phyloP scores from a whole-genome alignment of 2,113 vertebrate genomes.

The Nerophis ophidion region DNA sequence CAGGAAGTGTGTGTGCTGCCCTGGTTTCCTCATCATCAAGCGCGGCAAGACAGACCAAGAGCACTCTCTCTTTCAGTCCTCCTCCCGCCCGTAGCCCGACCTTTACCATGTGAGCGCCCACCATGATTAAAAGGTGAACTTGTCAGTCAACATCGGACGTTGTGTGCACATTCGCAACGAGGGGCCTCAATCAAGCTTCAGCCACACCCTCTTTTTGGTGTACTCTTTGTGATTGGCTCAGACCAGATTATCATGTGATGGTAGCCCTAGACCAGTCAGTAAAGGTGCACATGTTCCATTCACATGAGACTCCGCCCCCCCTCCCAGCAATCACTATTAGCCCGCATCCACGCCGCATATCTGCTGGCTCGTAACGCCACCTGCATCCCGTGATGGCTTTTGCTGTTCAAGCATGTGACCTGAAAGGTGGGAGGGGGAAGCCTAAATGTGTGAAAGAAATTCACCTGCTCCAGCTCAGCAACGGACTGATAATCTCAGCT shows the following conservation, averaged over 20 bases:
- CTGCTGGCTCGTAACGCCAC: not conserved
- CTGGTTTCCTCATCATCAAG: too few species aligned
- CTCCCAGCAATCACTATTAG: too few species aligned
- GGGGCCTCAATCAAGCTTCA: too few species aligned
- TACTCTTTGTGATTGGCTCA: conserved; percentile 1
- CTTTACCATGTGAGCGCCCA: conserved; percentile 53
- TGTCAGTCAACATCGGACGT: conserved; percentile 56
- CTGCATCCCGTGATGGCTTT: not conserved
- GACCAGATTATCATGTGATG: too few species aligned
- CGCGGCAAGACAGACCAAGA: conserved; percentile 1
- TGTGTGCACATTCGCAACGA: conserved; percentile 8
- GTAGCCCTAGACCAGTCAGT: too few species aligned
- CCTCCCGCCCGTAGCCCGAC: conserved; percentile 38
- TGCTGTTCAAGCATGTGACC: not conserved
- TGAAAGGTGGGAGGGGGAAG: too few species aligned
- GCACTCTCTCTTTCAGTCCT: conserved; percentile 35
- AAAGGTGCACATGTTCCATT: too few species aligned
- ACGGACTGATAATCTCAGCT: conserved; percentile 61
- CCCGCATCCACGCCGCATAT: too few species aligned
- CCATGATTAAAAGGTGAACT: conserved; percentile 56
- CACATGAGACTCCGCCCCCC: too few species aligned
- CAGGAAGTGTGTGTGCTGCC: too few species aligned
- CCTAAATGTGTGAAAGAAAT: conserved; percentile 8
- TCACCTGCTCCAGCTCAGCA: conserved; percentile 44
- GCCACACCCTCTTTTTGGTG: too few species aligned